Evolutionary conservation across 1,140 invertebrate genomes (phyloP), one percentile per base, ranked within the genome.

Genomic region (Augochlora pura): DNA sequence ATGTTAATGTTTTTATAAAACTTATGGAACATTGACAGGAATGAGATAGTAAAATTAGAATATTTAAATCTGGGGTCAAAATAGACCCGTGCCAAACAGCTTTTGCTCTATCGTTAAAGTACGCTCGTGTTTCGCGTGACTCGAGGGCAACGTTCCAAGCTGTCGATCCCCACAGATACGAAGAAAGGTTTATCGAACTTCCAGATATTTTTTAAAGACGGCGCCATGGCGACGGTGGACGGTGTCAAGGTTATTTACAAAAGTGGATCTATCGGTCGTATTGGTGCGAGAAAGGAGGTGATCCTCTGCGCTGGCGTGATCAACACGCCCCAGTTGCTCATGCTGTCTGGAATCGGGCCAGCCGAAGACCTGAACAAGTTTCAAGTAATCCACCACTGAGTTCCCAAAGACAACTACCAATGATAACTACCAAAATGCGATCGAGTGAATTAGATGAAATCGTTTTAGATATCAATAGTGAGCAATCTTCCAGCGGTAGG

Each of bases 251-350:
- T 95, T 67, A 88, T 93, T 68, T 92, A 93, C 76, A 82, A 88
- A 52, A 87, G 93, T 75, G 92, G 91, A 14, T 82, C 85, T 21
- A 57, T 76, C 3, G 90, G 94, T 78, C 94, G 90, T 49, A 93
- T 95, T 25, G 89, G 93, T 60, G 95, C 94, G 0, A 93, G 93
- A n/a, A 94, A 93, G 52, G 96, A 97, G 88, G 93, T 97, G 14
- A 94, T 97, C 23, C 81, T 97, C n/a, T 94, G 94, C 52, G 95
- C 95, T 0, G 96, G 96, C 7, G 93, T 95, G 1, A 93, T 96
- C 38, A 95, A 96, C 87, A 94, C 95, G 1, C 96, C 96, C 23
- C 95, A 96, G 66, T 90, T 97, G 21, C 91, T 97, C 9, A 93
- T 97, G 89, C 88, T 96, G n/a, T 96, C 96, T 1, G 96, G 96